Percentiles rank a stretch among this genome's conserved stretches.
phyloP scores from a whole-genome alignment of 2,113 vertebrate species.

The Gorsachius goisagi region DNA sequence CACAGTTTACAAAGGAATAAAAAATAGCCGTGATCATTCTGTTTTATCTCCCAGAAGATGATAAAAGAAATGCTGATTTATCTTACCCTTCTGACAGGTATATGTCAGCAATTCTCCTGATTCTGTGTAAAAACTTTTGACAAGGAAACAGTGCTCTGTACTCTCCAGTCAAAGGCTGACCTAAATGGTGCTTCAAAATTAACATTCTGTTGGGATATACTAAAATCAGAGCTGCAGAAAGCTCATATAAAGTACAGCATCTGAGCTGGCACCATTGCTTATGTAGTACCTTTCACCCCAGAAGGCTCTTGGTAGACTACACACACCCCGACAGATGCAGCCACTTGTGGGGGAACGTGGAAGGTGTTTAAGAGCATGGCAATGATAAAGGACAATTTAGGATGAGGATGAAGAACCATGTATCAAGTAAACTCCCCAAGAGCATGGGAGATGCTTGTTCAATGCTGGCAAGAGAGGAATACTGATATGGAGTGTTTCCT shows the following conservation, averaged over 20 bases:
- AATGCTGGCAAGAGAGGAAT: background rate
- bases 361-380: background rate
- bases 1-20: background rate
- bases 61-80: background rate
- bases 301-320: background rate
- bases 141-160: background rate
- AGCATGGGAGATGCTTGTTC: background rate
- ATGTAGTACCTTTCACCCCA: background rate
- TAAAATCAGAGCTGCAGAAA: background rate
- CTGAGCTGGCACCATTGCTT: background rate
- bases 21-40: background rate
- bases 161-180: background rate
- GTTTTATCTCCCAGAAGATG: background rate
- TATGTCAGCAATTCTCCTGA: background rate
- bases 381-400: background rate
- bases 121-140: background rate
- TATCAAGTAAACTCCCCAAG: background rate
- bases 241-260: background rate
- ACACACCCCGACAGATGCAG: background rate
- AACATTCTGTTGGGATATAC: background rate
- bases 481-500: background rate
- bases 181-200: background rate
- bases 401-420: background rate
- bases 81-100: background rate
- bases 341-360: background rate